Evolutionary conservation across 1,140 invertebrate genomes (phyloP), one percentile per base, ranked within the genome.

Genomic region (Penaeus indicus): DNA sequence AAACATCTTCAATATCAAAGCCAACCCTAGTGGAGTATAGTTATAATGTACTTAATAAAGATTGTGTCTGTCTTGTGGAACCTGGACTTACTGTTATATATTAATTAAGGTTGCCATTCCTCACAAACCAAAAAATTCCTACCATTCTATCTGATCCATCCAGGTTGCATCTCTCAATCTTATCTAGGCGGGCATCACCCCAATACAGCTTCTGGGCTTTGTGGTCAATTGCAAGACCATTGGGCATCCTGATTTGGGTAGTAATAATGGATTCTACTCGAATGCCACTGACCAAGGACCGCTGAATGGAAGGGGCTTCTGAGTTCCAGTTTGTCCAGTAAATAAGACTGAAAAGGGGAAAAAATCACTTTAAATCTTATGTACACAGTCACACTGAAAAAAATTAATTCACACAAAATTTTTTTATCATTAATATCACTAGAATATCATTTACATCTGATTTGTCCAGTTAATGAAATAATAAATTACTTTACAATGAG

Each of bases 281-380:
- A 91, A 93, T 95, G 8, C 96, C 96, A 83, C 94, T 95, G 0
- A 95, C 92, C 91, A 94, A 95, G 7, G 95, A 95, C 72, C 96
- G 94, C 92, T 97, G 96, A 90, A 97, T 96, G 88, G 94, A 94
- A 1, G 97, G 96, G 63, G 90, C 90, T 81, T 91, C 90, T 19
- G 94, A 93, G 92, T 97, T 96, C 96, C 96, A 97, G 93, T 97
- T 97, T 0, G 96, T 96, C 96, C 96, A 97, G 92, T 96, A 97
- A 13, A 97, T 93, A 42, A 94, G 93, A 67, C 95, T 95, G 91
- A 69, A 11, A 79, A 60, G 63, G 19, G 25, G 25, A 18, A 22
- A 63, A 78, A 84, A 67, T 84, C 5, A 84, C 38, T 22, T 47
- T 61, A 16, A 7, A 21, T 22, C 16, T n/a, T 38, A 21, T 54